Conservation (phyloP, 2,797 vertebrate species). For the Peromyscus attwateri region DNA sequence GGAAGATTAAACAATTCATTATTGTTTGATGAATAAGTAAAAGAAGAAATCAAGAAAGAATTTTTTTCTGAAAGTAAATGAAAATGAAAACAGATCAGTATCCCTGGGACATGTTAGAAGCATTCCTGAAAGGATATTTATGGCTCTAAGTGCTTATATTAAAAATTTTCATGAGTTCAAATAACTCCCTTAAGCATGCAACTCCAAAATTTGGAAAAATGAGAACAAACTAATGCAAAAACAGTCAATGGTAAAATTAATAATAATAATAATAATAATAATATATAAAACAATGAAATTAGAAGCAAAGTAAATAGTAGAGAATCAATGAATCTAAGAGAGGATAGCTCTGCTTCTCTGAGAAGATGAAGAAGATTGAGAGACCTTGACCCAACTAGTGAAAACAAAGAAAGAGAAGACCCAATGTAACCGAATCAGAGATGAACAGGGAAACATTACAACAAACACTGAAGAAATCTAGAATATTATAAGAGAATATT, state of each 20-base stretch:
- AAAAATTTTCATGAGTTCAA: neutral
- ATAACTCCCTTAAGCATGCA: neutral
- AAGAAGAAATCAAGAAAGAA: neutral
- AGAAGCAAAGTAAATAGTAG: neutral
- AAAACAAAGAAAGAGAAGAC: neutral
- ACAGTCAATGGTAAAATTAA: neutral
- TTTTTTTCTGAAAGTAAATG: neutral
- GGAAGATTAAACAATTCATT: neutral
- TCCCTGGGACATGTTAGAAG: too few relatives aligned
- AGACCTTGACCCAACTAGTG: neutral
- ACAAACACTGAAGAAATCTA: neutral
- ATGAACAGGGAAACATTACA: neutral
- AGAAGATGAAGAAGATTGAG: neutral
- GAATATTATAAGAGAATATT: neutral
- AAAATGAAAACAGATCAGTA: too few relatives aligned
- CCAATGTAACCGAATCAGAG: neutral
- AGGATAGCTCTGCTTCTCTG: neutral
- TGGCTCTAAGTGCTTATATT: neutral
- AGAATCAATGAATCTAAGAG: neutral
- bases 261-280: neutral
- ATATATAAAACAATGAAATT: neutral
- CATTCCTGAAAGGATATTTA: neutral
- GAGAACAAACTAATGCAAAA: neutral
- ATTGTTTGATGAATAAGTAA: neutral
- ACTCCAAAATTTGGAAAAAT: too few relatives aligned